Percentiles rank a stretch among this genome's conserved stretches.
Conservation (phyloP, 2,797 vertebrate genomes). For the Acanthiza pusilla region DNA sequence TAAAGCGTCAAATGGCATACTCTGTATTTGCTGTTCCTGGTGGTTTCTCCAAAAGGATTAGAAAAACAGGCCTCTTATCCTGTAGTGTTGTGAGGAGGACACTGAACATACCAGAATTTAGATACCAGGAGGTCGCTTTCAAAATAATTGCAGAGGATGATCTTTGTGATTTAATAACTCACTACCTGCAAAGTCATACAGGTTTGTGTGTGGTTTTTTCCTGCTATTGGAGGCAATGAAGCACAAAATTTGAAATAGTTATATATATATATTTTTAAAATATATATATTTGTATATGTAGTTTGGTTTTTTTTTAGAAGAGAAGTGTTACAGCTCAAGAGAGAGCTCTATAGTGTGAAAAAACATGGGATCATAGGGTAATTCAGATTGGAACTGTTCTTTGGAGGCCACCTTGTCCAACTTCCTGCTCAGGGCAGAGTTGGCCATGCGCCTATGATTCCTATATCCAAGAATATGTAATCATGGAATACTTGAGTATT, state of each 20-base stretch:
- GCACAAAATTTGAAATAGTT: neutral
- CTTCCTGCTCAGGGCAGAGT: neutral
- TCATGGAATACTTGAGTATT: neutral
- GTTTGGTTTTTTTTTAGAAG: neutral
- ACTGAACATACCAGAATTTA: neutral
- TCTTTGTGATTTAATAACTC: neutral
- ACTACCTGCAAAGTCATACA: rapidly evolving
- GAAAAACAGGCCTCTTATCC: neutral
- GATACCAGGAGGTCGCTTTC: neutral
- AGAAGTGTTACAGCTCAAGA: neutral
- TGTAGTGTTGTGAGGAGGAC: neutral
- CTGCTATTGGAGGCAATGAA: neutral
- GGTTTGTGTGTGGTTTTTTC: neutral
- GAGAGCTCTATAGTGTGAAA: neutral
- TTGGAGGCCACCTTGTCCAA: neutral
- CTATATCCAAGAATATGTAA: neutral
- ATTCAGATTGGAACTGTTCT: neutral
- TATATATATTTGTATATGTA: no score
- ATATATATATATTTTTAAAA: no score
- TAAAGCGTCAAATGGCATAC: neutral
- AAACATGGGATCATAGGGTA: neutral
- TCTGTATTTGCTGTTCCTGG: neutral
- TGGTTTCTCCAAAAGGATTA: neutral
- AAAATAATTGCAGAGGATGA: neutral
- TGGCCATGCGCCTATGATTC: neutral